Evolutionary conservation across 1,140 invertebrate genomes (phyloP), one percentile per base, ranked within the genome.

Genomic region (Drosophila auraria): DNA sequence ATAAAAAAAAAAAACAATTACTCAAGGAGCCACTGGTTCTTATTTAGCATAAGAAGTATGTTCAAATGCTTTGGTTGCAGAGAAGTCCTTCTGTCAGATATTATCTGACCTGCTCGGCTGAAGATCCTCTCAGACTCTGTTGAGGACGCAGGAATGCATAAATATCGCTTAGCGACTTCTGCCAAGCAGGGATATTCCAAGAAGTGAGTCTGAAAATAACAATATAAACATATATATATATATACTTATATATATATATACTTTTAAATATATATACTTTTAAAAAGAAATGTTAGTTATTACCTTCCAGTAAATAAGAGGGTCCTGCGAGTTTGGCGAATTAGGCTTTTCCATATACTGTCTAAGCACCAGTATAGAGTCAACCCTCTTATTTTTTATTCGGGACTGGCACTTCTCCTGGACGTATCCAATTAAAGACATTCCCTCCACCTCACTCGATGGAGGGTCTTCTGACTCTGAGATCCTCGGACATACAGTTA

Each of bases 1-100:
- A 50, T 62, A 54, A 62, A 49, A 42, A 49, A 60, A 60, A 38
- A 33, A 25, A 25, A 27, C 8, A 23, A 17, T 17, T 47, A 47
- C n/a, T 47, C 7, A 3, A 20, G 44, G n/a, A 47, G 44, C 44
- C 44, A 47, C 44, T 47, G 8, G 17, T 23, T 47, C 17, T 11
- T 47, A 17, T 47, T 47, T n/a, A 47, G 44, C 44, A 47, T 33
- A 47, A 47, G 17, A 17, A 47, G 17, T 9, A 17, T 47, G 17
- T 47, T 47, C 17, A 47, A 8, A 47, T 47, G 44, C 17, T 47
- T 47, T 9, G 44, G 44, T 17, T 47, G 23, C 17, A 47, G 3
- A 47, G 7, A 47, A 20, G 44, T 47, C 11, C 44, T 8, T 11
- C 8, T 23, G 11, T 47, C 44, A n/a, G 44, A 47, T 47, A 47